Base-by-base conservation (phyloP, 2,113 vertebrate genomes). In the Heliornis fulica region DNA sequence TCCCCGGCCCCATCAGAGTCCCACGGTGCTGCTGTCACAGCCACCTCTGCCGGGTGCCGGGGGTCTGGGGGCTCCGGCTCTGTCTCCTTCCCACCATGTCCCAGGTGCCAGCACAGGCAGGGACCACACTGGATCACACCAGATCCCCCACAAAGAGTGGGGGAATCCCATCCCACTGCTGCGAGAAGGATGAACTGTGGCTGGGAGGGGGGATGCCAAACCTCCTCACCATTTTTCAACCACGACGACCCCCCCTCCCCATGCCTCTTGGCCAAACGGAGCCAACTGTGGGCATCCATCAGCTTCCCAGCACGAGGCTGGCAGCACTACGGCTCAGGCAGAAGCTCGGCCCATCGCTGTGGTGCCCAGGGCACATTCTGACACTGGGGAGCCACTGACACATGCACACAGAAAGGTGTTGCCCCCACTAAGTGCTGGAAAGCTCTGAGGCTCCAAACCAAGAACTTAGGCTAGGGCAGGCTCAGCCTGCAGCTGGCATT, bases 221-320 rank as follows among this genome's bases (percentile, higher is more conserved):
- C 53, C 40, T 36, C 41, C 3, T 36, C 48, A 17, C 4, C 10
- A 6, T 41, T 72, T 91, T 48, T 40, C 76, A 13, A 13, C 64
- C 43, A 59, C 59, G n/a, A 57, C 29, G 17, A 66, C 13, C 13
- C 10, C 10, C 45, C 4, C 7, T n/a, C 8, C 3, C 45, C 59
- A 20, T 2, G 2, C n/a, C 20, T 32, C 50, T 20, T 23, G 7
- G 57, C 41, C 29, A 26, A 48, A 59, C 41, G n/a, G 53, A 50
- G 19, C 60, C 3, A 0, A 31, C 36, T 34, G 46, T 12, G 2
- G 3, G 38, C n/a, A 6, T 8, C 17, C 45, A 7, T 21, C 4
- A 0, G 16, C n/a, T 51, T 32, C 57, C 38, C 69, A 28, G 34
- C 0, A 0, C 0, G 2, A 38, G n/a, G 26, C 45, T 0, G 0